phyloP scores from a whole-genome alignment of 2,113 vertebrate species.

The Dicentrarchus labrax region DNA sequence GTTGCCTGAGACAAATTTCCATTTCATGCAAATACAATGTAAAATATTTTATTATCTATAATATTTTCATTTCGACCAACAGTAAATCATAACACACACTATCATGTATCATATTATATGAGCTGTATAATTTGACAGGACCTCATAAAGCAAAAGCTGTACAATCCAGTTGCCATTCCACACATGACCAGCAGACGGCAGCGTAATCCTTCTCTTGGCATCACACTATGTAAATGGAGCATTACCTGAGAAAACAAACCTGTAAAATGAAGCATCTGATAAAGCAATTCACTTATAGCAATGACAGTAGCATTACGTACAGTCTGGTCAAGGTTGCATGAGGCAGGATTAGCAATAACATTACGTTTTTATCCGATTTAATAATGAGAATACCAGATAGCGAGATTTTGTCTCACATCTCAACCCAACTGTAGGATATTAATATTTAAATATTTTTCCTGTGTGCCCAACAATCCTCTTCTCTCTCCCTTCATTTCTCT shows the following conservation, averaged over 20 bases:
- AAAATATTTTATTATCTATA: not conserved
- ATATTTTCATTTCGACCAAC: not conserved
- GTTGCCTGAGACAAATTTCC: not conserved
- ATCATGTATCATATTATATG: not conserved
- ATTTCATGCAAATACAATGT: not conserved
- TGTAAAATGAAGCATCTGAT: not conserved
- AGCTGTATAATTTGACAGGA: not conserved
- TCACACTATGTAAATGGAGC: fast-evolving
- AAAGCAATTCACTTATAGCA: not conserved
- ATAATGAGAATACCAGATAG: not conserved
- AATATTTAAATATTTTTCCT: constrained; percentile 10
- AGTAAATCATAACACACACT: not conserved
- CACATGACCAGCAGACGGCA: constrained; percentile 52
- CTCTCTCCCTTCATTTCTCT: not conserved
- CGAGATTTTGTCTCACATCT: not conserved
- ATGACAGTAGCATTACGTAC: not conserved
- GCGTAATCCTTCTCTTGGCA: not conserved
- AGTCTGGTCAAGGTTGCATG: not conserved
- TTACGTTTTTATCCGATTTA: not conserved
- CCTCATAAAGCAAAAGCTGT: not conserved
- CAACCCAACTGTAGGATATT: not conserved
- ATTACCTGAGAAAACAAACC: constrained; percentile 1
- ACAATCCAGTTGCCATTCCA: not conserved
- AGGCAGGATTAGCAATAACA: not conserved
- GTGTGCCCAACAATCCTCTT: not conserved